Evolutionary conservation across 2,797 vertebrate species (phyloP).

Genomic region (Lutjanus argentimaculatus): DNA sequence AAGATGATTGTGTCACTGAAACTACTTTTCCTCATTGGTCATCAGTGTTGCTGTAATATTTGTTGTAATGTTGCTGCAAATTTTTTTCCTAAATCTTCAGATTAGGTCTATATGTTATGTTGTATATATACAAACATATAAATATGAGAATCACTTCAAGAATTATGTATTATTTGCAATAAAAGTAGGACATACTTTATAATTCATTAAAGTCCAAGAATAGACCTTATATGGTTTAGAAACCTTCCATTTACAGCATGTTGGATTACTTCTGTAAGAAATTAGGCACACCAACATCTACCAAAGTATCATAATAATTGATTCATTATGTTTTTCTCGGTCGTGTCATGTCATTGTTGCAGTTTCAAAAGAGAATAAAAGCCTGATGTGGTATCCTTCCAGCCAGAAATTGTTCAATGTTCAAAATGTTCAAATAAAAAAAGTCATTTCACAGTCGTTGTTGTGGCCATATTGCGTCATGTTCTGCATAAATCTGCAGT

Average conservation of each 20-base stretch:
- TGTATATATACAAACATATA: not conserved
- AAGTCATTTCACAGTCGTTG: no score
- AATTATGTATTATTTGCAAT: not conserved
- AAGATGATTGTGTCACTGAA: no score
- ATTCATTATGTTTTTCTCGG: slow-evolving; percentile 3
- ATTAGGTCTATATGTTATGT: not conserved
- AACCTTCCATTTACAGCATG: not conserved
- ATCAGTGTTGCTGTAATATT: not conserved
- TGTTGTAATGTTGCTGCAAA: not conserved
- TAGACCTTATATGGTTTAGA: not conserved
- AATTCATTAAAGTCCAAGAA: not conserved
- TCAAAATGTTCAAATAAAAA: no score
- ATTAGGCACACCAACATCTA: not conserved
- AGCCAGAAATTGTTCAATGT: not conserved
- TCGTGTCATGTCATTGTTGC: not conserved
- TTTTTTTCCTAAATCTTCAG: not conserved
- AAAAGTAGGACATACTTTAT: not conserved
- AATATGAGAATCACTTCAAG: not conserved
- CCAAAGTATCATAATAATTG: not conserved
- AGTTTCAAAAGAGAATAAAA: not conserved
- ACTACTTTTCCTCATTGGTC: not conserved
- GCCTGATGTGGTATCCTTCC: not conserved
- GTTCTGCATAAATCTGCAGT: no score
- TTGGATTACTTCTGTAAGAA: not conserved
- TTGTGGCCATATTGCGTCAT: no score